These are phyloP conservation scores for Trachelus iudaicus DNA, from an alignment of 2,888 invertebrate genomes.

Conservation along the genomic window DNA sequence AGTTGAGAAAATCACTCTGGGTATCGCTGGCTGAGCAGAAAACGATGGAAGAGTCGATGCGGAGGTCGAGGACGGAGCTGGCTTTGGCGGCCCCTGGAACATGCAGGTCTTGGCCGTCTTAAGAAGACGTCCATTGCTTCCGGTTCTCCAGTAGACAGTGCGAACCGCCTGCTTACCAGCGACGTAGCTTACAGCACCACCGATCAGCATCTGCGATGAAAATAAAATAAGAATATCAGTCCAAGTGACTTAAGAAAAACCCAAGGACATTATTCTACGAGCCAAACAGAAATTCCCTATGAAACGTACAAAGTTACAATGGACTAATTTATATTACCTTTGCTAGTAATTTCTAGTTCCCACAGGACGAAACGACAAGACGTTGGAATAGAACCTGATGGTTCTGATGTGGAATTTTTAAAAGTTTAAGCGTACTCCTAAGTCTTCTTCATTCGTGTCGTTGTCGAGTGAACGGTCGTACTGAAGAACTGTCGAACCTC, in stretches of 20 bases:
- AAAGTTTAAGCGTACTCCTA: constrained; percentile 6
- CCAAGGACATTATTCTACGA: background rate
- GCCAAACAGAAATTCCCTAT: background rate
- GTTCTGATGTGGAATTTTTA: constrained; percentile 30
- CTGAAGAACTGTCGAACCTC: constrained; percentile 29
- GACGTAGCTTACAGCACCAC: constrained; percentile 78
- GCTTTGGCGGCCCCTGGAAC: constrained; percentile 57
- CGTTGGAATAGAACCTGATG: constrained; percentile 37
- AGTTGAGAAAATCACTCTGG: constrained; percentile 17
- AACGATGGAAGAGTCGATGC: constrained; percentile 10
- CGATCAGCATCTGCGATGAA: constrained; percentile 68
- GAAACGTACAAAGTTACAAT: background rate
- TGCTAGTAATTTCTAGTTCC: constrained; percentile 14
- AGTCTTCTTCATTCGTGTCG: constrained; percentile 31
- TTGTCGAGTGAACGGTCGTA: constrained; percentile 27
- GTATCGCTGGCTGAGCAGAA: background rate
- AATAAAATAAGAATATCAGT: constrained; percentile 2
- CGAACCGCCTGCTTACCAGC: constrained; percentile 80
- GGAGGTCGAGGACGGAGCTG: constrained; percentile 53
- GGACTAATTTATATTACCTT: constrained; percentile 33
- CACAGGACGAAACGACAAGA: constrained; percentile 37
- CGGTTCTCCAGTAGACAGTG: constrained; percentile 80
- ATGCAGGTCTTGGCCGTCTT: constrained; percentile 56
- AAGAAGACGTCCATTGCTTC: constrained; percentile 47
- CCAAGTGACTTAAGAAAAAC: background rate